phyloP scores from a whole-genome alignment of 2,888 invertebrate genomes.

The Miltochrista miniata region DNA sequence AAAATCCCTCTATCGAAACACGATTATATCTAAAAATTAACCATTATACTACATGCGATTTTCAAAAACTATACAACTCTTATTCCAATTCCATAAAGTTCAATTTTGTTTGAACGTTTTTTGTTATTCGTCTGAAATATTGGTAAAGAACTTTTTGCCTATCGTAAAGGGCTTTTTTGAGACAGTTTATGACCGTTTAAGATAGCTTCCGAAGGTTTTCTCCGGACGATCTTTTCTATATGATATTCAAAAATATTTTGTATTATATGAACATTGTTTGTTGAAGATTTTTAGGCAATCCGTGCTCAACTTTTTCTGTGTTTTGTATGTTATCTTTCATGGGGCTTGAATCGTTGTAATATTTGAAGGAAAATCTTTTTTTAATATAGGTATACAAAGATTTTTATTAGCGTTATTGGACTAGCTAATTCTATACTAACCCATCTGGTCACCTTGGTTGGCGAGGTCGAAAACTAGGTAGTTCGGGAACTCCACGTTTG shows the following conservation, averaged over 20 bases:
- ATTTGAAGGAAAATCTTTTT: too few relatives aligned
- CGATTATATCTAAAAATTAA: constrained; percentile 36
- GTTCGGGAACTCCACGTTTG: too few relatives aligned
- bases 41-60: background rate
- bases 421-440: too few relatives aligned
- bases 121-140: background rate
- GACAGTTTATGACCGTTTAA: constrained; percentile 52
- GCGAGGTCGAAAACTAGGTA: too few relatives aligned
- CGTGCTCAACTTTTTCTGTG: background rate
- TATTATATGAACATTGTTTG: constrained; percentile 21
- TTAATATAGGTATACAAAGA: too few relatives aligned
- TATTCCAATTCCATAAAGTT: fast-evolving
- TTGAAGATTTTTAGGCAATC: constrained; percentile 23
- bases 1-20: constrained; percentile 41
- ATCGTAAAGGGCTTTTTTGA: constrained; percentile 47
- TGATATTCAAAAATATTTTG: constrained; percentile 36
- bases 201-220: constrained; percentile 39
- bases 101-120: constrained; percentile 7
- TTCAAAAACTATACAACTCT: background rate
- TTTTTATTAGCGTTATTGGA: too few relatives aligned
- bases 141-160: constrained; percentile 21
- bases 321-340: too few relatives aligned
- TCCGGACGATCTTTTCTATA: constrained; percentile 25
- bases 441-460: too few relatives aligned
- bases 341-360: background rate